Percentiles rank a stretch among this genome's conserved stretches.
phyloP scores from a whole-genome alignment of 2,797 vertebrate species.

The Lophotriccus pileatus region DNA sequence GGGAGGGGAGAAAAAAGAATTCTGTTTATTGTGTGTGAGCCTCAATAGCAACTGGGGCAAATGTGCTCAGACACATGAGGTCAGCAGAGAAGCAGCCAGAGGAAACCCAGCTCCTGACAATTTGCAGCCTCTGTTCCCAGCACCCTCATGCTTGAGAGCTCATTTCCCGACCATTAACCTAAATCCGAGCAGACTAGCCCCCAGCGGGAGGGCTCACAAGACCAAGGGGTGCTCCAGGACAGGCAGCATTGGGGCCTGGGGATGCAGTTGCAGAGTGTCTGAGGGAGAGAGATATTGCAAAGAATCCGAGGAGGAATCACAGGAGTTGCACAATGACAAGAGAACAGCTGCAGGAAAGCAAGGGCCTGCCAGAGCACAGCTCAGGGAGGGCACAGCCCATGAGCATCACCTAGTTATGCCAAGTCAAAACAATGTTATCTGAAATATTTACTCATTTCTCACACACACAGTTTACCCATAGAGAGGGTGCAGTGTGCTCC shows the following conservation, averaged over 20 bases:
- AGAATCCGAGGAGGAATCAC: not conserved
- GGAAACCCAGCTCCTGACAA: not conserved
- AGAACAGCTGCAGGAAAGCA: not conserved
- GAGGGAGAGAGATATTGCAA: not conserved
- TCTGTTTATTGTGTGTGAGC: not conserved
- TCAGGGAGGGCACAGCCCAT: not conserved
- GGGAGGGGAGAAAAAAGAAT: not conserved
- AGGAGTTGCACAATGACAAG: not conserved
- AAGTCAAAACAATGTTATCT: not conserved
- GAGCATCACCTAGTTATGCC: not conserved
- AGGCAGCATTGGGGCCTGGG: not conserved
- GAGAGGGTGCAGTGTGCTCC: too few species aligned
- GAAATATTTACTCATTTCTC: not conserved
- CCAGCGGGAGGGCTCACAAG: not conserved
- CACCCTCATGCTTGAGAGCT: not conserved
- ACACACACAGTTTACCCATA: rapidly evolving
- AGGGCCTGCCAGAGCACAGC: not conserved
- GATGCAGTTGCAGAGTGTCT: not conserved
- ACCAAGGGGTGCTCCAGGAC: rapidly evolving
- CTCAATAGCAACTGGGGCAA: not conserved
- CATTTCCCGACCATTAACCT: not conserved
- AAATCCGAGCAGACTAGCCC: not conserved
- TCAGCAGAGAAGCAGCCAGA: not conserved
- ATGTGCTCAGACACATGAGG: not conserved
- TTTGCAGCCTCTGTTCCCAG: not conserved